Percentiles rank a stretch among this genome's conserved stretches.
phyloP scores from a whole-genome alignment of 2,797 vertebrate genomes.

The Cynodonichthys magdalenae region DNA sequence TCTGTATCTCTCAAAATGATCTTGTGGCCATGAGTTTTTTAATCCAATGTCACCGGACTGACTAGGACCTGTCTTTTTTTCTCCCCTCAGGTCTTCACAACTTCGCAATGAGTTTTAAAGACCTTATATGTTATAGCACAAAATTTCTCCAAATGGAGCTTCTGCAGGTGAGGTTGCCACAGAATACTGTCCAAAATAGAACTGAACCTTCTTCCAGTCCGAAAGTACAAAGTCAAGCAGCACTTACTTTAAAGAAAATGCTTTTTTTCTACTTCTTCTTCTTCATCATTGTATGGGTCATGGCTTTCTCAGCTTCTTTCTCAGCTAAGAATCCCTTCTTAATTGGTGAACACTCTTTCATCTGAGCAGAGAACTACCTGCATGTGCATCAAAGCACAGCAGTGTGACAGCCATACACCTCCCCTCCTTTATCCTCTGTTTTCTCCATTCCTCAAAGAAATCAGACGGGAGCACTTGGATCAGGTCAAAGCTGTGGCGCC shows the following conservation, averaged over 20 bases:
- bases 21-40: no score
- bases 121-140: conserved; percentile 20
- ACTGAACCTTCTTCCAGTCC: conserved; percentile 15
- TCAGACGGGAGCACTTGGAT: conserved; percentile 31
- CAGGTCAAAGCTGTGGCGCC: conserved; percentile 34
- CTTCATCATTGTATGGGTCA: conserved; percentile 71
- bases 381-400: conserved; percentile 75
- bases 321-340: conserved; percentile 82
- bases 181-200: conserved; percentile 23
- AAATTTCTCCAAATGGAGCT: conserved; percentile 22
- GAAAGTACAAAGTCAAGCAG: conserved; percentile 32
- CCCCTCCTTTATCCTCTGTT: conserved; percentile 26
- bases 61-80: no score
- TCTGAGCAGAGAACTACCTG: conserved; percentile 77
- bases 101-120: no score
- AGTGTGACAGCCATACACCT: conserved; percentile 64
- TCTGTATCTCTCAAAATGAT: no score
- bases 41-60: no score
- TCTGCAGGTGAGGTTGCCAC: conserved; percentile 19
- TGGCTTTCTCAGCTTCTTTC: conserved; percentile 75
- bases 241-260: conserved; percentile 59
- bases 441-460: conserved; percentile 34
- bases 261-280: conserved; percentile 40
- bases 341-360: conserved; percentile 80
- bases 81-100: no score